Percentiles rank a stretch among this genome's conserved stretches.
phyloP scores from a whole-genome alignment of 1,140 invertebrate species.

The Yoshiicerus persimilis region DNA sequence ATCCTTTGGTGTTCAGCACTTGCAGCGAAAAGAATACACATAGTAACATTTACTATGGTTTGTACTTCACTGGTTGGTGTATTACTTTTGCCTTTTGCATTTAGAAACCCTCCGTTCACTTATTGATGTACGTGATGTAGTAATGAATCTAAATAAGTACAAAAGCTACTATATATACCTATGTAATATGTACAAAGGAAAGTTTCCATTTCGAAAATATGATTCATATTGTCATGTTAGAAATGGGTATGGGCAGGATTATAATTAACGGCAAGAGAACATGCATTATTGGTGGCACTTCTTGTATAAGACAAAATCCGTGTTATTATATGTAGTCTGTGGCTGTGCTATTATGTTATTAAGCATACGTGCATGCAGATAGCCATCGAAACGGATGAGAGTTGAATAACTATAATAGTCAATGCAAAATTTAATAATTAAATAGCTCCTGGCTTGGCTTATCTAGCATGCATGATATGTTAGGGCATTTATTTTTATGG shows the following conservation, averaged over 20 bases:
- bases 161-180: background rate
- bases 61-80: background rate
- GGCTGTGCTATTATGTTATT: background rate
- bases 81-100: background rate
- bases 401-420: background rate
- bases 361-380: background rate
- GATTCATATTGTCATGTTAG: background rate
- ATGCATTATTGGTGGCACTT: background rate
- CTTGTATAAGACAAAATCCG: background rate
- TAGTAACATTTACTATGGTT: background rate
- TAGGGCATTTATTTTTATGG: background rate
- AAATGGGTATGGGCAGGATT: background rate
- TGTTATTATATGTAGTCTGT: background rate
- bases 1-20: background rate
- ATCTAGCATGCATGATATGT: background rate
- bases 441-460: background rate
- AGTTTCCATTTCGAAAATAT: background rate
- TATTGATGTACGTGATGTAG: background rate
- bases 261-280: background rate
- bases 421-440: background rate
- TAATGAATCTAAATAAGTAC: background rate
- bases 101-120: background rate
- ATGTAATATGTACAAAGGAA: background rate
- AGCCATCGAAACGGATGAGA: background rate
- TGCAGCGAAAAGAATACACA: background rate